A percentile compares a stretch with the other conserved stretches of the same genome.
Conservation (phyloP, 2,888 invertebrate genomes). For the Ochropleura leucogaster region DNA sequence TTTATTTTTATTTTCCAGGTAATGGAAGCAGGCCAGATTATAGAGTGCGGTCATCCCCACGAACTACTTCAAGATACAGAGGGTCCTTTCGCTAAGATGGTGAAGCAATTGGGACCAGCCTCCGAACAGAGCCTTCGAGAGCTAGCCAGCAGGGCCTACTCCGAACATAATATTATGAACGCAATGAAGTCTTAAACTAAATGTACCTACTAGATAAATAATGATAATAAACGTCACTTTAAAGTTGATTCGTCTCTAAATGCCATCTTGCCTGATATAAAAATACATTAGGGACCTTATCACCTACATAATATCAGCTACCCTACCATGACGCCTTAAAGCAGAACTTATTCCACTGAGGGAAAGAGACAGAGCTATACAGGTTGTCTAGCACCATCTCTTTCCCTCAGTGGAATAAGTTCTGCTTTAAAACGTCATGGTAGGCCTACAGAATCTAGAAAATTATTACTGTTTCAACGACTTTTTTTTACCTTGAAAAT, state of each 20-base stretch:
- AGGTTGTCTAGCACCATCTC: no score
- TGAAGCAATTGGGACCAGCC: conserved; percentile 91
- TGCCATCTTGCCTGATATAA: background rate
- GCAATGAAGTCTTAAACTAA: conserved; percentile 14
- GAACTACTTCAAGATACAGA: conserved; percentile 89
- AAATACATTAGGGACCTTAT: background rate
- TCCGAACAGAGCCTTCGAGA: conserved; percentile 85
- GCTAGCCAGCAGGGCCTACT: conserved; percentile 79
- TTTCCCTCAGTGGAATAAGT: no score
- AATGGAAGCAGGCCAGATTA: conserved; percentile 91
- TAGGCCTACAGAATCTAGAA: no score
- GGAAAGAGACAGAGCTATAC: no score
- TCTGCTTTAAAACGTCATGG: no score
- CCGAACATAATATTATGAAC: conserved; percentile 75
- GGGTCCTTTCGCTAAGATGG: conserved; percentile 91
- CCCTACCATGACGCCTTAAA: no score
- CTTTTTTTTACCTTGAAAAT: no score
- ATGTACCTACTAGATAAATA: background rate
- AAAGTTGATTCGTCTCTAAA: background rate
- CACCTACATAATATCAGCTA: background rate
- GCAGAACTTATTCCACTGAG: no score
- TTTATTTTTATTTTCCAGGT: conserved; percentile 72
- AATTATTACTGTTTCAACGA: no score
- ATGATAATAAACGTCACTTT: background rate
- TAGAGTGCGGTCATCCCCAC: conserved; percentile 94